phyloP scores from a whole-genome alignment of 2,113 vertebrate genomes.

The Carassius carassius region DNA sequence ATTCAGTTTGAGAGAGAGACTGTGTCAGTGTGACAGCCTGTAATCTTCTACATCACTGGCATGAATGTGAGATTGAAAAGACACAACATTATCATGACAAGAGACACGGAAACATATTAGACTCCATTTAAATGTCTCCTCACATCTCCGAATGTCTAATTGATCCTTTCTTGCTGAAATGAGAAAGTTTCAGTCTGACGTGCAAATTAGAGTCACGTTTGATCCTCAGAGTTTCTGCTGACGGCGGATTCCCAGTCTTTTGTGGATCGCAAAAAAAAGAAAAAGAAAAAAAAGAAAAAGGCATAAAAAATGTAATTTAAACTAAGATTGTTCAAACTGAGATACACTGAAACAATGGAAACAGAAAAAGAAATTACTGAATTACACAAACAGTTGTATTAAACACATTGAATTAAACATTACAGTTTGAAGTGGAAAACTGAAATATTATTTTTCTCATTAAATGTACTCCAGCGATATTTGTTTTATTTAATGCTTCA shows the following conservation, averaged over 20 bases:
- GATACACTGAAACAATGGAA: too few species aligned
- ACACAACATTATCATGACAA: conserved; percentile 39
- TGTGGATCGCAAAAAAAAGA: too few species aligned
- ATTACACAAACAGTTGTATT: too few species aligned
- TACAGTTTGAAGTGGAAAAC: too few species aligned
- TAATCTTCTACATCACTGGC: conserved; percentile 48
- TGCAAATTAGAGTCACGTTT: background rate
- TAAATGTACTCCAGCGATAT: too few species aligned
- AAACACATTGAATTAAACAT: too few species aligned
- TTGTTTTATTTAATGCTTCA: too few species aligned
- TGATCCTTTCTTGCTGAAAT: background rate
- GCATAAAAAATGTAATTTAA: too few species aligned
- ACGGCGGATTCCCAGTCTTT: background rate
- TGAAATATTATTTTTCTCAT: too few species aligned
- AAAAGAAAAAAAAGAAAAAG: too few species aligned
- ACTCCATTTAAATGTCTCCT: conserved; percentile 27
- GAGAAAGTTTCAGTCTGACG: background rate
- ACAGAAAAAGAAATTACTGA: too few species aligned
- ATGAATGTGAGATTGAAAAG: conserved; percentile 48
- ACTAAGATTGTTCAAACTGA: too few species aligned
- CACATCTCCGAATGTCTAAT: conserved; percentile 5
- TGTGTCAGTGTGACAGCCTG: conserved; percentile 52
- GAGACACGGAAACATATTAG: conserved; percentile 14
- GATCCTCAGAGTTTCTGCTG: conserved; percentile 1
- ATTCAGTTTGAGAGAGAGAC: conserved; percentile 14